Base-by-base conservation (phyloP, 2,888 invertebrate species). In the Latheticus oryzae region DNA sequence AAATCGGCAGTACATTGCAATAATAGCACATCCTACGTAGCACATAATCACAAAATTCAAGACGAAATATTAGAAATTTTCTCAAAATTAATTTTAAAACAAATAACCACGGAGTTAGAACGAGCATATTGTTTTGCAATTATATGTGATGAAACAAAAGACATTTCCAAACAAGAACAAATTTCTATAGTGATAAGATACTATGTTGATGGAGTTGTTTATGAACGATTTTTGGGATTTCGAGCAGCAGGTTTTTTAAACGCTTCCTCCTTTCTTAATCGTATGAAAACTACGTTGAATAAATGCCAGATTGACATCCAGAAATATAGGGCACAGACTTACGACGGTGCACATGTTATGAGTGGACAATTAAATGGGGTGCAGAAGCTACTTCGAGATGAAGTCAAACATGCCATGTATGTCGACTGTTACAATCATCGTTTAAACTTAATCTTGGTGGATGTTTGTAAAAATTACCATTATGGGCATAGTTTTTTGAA, bases 341-440 rank as follows among this genome's bases (percentile, higher is more conserved):
- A 24, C 13, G 42, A 42, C 15, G 24, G 28, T 11, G 26, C 28
- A 28, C n/a, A 28, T 52, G 53, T 57, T 1, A 60, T 60, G 60
- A 53, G 53, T 21, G 53, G 52, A 3, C 2, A 42, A 9, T 1
- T 45, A 23, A 51, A 37, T 16, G 51, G 55, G 2, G 47, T 56
- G 2, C 47, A 51, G 42, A 52, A 26, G 47, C 15, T 51, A 5
- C 45, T 60, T 51, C 17, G 33, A 12, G 19, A 51, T 33, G 51
- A 52, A 47, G 51, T 51, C 32, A 12, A 12, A 13, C 26, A 45
- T 15, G 23, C 58, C 2, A 30, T 58, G 1, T 58, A 58, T 23
- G 28, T 54, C 2, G 48, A 48, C 35, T 58, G 58, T 11, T 58
- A 35, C 16, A 54, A 58, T 47, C 58, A 58, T 8, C 2, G 17